Evolutionary conservation across 1,140 invertebrate genomes (phyloP).

Genomic region (Drepana arcuata): DNA sequence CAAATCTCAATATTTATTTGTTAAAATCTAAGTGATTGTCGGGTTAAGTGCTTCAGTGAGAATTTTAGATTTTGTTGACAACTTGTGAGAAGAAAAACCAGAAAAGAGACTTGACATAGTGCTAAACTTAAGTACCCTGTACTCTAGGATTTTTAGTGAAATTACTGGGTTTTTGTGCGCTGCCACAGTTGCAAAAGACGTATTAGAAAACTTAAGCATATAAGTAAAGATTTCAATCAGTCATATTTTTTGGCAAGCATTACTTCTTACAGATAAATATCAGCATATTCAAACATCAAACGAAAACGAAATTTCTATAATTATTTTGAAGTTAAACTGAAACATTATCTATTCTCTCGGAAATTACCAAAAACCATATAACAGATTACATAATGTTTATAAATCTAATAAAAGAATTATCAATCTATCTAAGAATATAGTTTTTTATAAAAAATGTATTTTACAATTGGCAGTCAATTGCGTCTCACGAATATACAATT

Average conservation of each 20-base stretch:
- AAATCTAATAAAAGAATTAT: slow-evolving; percentile 60
- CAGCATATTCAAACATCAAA: too few species aligned
- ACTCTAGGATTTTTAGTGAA: slow-evolving; percentile 66
- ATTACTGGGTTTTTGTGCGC: slow-evolving; percentile 30
- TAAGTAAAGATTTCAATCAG: slow-evolving; percentile 41
- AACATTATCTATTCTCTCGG: too few species aligned
- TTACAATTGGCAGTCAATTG: slow-evolving; percentile 71
- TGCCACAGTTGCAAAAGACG: slow-evolving; percentile 15
- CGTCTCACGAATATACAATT: slow-evolving; percentile 44
- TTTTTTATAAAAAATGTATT: slow-evolving; percentile 61
- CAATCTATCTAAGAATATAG: slow-evolving; percentile 66
- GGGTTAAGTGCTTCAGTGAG: slow-evolving; percentile 64
- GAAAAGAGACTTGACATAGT: slow-evolving; percentile 51
- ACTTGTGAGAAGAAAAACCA: slow-evolving; percentile 60
- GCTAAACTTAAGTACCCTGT: slow-evolving; percentile 70
- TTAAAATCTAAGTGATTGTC: too few species aligned
- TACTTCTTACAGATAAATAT: slow-evolving; percentile 25
- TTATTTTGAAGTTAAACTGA: too few species aligned
- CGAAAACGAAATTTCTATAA: too few species aligned
- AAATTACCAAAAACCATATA: too few species aligned
- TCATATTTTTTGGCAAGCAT: slow-evolving; percentile 56
- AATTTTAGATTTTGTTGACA: slow-evolving; percentile 57
- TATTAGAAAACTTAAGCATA: slow-evolving; percentile 17
- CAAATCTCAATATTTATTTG: slow-evolving; percentile 59
- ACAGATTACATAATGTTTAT: too few species aligned